phyloP scores from a whole-genome alignment of 2,113 vertebrate species.

The Callaeas wilsoni region DNA sequence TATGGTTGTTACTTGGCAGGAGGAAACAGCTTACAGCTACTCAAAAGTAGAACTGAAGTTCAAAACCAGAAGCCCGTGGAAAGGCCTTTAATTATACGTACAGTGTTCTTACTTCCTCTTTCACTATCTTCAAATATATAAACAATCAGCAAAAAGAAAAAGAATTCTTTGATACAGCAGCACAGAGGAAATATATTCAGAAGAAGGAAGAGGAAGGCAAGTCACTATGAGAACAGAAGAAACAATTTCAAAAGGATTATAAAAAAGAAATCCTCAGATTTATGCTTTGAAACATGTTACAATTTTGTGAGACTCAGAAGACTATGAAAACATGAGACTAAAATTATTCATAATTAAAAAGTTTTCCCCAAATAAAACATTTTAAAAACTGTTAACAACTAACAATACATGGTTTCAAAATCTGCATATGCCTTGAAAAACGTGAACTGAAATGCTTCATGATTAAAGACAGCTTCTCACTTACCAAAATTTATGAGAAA shows the following conservation, averaged over 20 bases:
- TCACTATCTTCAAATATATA: conserved; percentile 48
- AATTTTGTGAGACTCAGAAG: background rate
- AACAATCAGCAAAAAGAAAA: conserved; percentile 53
- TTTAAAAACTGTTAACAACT: background rate
- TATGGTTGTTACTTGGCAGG: background rate
- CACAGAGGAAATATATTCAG: conserved; percentile 58
- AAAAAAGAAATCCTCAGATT: background rate
- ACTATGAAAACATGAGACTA: background rate
- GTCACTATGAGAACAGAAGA: conserved; percentile 26
- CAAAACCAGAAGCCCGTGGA: conserved; percentile 7
- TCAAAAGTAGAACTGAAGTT: background rate
- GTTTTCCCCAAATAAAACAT: background rate
- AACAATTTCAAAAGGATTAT: conserved; percentile 10
- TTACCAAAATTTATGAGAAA: background rate
- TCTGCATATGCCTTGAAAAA: background rate
- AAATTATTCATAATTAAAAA: conserved; percentile 34
- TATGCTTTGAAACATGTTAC: conserved; percentile 16
- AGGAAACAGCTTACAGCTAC: conserved; percentile 9
- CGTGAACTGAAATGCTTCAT: background rate
- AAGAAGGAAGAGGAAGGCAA: conserved; percentile 41
- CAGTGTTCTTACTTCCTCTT: conserved; percentile 18
- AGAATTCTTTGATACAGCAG: conserved; percentile 39
- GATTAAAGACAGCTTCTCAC: background rate
- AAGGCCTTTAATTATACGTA: background rate
- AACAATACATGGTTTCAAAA: background rate